phyloP scores from a whole-genome alignment of 2,888 invertebrate genomes.

The Tuta absoluta region DNA sequence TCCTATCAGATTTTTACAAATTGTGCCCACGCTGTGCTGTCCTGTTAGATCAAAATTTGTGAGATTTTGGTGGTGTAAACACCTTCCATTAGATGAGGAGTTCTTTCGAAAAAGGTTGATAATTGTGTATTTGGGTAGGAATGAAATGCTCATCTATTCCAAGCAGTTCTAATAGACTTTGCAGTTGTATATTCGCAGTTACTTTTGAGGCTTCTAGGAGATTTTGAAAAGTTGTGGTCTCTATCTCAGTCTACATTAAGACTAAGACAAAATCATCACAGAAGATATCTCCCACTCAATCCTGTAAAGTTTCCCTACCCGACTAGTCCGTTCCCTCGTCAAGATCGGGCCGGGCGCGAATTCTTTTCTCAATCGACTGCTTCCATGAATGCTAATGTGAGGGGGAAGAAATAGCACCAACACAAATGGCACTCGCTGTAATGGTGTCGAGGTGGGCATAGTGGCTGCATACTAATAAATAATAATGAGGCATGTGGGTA shows the following conservation, averaged over 20 bases:
- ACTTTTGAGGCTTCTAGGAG: background rate
- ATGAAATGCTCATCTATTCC: too few species aligned
- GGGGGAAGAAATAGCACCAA: conserved; percentile 62
- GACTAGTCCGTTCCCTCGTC: conserved; percentile 56
- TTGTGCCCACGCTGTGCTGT: too few species aligned
- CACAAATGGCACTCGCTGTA: conserved; percentile 61
- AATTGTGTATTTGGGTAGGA: too few species aligned
- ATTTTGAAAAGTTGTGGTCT: background rate
- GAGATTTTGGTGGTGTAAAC: too few species aligned
- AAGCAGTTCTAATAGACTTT: too few species aligned
- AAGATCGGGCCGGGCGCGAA: conserved; percentile 69
- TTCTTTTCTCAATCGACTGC: conserved; percentile 78
- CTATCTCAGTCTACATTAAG: too few species aligned
- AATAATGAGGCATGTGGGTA: conserved; percentile 26
- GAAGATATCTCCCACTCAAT: background rate
- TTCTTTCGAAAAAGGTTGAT: too few species aligned
- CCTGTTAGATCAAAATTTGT: too few species aligned
- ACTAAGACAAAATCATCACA: too few species aligned
- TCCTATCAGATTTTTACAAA: too few species aligned
- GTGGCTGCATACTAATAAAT: conserved; percentile 27
- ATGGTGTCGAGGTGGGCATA: conserved; percentile 42
- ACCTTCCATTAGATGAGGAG: too few species aligned
- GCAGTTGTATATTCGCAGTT: too few species aligned
- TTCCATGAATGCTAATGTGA: conserved; percentile 78
- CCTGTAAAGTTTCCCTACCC: background rate